Base-by-base conservation (phyloP, 2,888 invertebrate species). In the Idaea biselata region DNA sequence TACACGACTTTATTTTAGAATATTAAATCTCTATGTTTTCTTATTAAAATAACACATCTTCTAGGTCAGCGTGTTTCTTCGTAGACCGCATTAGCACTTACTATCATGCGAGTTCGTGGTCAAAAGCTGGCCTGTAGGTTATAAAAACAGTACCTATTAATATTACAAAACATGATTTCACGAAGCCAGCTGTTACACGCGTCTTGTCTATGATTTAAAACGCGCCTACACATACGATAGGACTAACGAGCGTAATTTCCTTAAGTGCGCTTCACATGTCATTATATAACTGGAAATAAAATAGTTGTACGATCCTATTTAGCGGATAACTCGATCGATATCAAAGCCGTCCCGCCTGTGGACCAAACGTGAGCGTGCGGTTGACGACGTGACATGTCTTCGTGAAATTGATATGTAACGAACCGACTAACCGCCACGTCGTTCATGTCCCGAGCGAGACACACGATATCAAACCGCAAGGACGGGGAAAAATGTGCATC, bases 371-470 rank as follows among this genome's bases (percentile, higher is more conserved):
- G 69, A 65, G 60, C 44, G 44, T 69, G 66, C 59, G 63, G 63
- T 65, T 58, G 55, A 44, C 61, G 64, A 54, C 58, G 31, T 33
- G n/a, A 17, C 25, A 58, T 16, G 56, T 63, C 66, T 62, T 65
- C 62, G 61, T 55, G 74, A 71, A 68, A 74, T 71, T 69, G 71
- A 69, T 67, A 73, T 62, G 68, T 70, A 78, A 74, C 72, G 73
- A 78, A 68, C 70, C 75, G 69, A 72, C 69, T 68, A 76, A 78
- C 79, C 79, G 65, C 76, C 58, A 64, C 55, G 65, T 75, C 58
- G 65, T 54, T 18, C 60, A 58, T 60, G 67, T 63, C 66, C 67
- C 61, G 67, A 65, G 66, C 61, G 67, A 65, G 66, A 61, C 18
- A 70, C 66, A 16, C 25, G 63, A 63, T 63, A 59, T 25, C 60